These are phyloP conservation scores for Limnephilus auricula DNA, from an alignment of 2,888 invertebrate species.

Conservation along the genomic window DNA sequence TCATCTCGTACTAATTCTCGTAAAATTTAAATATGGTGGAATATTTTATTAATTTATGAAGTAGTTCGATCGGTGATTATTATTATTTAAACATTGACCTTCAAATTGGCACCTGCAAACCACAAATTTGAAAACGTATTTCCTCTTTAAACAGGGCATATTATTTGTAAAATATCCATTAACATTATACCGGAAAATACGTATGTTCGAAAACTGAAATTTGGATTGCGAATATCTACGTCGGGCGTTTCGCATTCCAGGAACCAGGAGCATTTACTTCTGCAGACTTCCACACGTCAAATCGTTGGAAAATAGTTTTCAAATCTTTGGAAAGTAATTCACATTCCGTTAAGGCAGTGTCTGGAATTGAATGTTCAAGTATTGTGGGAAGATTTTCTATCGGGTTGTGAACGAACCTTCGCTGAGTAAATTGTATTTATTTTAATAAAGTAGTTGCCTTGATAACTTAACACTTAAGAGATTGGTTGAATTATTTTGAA, in stretches of 20 bases:
- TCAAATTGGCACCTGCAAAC: neutral
- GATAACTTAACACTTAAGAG: neutral
- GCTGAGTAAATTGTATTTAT: slow-evolving; percentile 2
- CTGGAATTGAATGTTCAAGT: slow-evolving; percentile 6
- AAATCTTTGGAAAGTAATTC: slow-evolving; percentile 3
- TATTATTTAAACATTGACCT: no score
- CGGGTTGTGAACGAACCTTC: neutral
- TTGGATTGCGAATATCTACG: neutral
- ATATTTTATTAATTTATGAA: neutral
- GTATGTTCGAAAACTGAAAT: neutral
- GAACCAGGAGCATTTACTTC: neutral
- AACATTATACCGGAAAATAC: neutral
- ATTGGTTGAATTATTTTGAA: neutral
- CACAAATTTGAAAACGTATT: neutral
- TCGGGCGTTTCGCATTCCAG: neutral
- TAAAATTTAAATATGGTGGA: no score
- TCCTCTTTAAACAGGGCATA: neutral
- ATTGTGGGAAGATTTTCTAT: neutral
- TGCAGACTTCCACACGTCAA: neutral
- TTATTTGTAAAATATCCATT: neutral
- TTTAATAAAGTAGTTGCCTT: neutral
- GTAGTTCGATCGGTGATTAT: neutral
- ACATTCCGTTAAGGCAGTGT: neutral
- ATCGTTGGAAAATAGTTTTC: neutral
- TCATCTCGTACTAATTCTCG: no score